These are phyloP conservation scores for Heliothis peltigera DNA, from an alignment of 2,888 invertebrate genomes.

Conservation along the genomic window DNA sequence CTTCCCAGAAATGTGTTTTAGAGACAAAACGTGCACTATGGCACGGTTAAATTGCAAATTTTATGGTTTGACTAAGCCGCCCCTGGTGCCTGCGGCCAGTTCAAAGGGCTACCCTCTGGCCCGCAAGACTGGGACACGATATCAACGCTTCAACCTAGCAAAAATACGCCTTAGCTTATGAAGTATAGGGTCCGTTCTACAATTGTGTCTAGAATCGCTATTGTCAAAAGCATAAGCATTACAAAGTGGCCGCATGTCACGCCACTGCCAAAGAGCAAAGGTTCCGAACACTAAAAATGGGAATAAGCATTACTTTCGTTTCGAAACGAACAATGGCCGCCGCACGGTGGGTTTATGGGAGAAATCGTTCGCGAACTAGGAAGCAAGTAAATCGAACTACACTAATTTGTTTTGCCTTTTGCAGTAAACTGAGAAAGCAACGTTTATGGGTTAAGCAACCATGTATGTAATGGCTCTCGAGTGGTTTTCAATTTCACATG, in stretches of 20 bases:
- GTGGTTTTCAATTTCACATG: constrained; percentile 68
- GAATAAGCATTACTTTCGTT: constrained; percentile 79
- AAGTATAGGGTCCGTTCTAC: constrained; percentile 31
- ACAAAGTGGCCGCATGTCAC: constrained; percentile 74
- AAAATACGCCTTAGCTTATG: constrained; percentile 52
- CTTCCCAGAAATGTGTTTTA: constrained; percentile 70
- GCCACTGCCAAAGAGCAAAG: constrained; percentile 80
- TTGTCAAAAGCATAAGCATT: constrained; percentile 67
- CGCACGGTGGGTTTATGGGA: constrained; percentile 72
- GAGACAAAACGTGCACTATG: constrained; percentile 75
- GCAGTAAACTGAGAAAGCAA: constrained; percentile 76
- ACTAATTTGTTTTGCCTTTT: constrained; percentile 86
- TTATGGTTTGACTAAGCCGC: constrained; percentile 72
- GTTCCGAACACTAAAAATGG: constrained; percentile 81
- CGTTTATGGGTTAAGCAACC: constrained; percentile 73
- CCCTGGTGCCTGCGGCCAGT: constrained; percentile 79
- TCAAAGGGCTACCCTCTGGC: constrained; percentile 81
- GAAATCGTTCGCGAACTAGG: constrained; percentile 78
- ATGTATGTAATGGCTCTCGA: constrained; percentile 68
- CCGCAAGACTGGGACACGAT: constrained; percentile 65
- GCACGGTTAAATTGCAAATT: constrained; percentile 77
- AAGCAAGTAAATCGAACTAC: constrained; percentile 77
- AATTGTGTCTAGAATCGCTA: constrained; percentile 45
- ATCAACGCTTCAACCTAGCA: constrained; percentile 43
- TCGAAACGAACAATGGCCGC: constrained; percentile 70